phyloP scores from a whole-genome alignment of 2,888 invertebrate genomes.

The Prionchulus punctatus region DNA sequence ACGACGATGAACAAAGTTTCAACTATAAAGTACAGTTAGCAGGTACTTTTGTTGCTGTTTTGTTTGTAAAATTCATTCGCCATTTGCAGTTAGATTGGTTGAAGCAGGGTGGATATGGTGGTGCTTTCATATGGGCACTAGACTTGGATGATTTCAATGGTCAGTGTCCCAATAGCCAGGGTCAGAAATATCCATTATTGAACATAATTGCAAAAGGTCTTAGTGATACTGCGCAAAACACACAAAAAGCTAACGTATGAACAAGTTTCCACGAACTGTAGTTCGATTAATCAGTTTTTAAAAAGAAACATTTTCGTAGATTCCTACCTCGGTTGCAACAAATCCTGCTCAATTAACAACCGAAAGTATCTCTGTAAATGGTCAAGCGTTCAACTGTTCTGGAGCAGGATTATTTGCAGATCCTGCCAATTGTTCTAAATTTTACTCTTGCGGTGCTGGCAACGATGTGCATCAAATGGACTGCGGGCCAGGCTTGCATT shows the following conservation, averaged over 20 bases:
- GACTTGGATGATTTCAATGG: not conserved
- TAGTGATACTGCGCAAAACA: no score
- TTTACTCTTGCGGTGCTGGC: not conserved
- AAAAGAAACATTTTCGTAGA: no score
- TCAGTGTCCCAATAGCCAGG: not conserved
- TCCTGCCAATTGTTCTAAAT: not conserved
- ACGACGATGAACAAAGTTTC: not conserved
- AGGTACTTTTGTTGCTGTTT: not conserved
- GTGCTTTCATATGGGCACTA: not conserved
- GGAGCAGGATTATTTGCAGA: not conserved
- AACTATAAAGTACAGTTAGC: not conserved
- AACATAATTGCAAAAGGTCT: no score
- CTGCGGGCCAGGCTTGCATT: not conserved
- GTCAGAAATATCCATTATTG: not conserved
- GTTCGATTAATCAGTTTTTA: no score
- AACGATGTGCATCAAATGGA: not conserved
- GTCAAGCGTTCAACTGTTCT: not conserved
- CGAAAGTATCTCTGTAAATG: no score
- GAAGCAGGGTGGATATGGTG: constrained; percentile 1
- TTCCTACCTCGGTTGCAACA: no score
- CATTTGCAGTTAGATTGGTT: not conserved
- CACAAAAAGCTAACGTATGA: no score
- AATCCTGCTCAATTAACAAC: no score
- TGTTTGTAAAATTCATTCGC: not conserved
- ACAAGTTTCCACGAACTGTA: no score